Base-by-base conservation (phyloP, 37 sponge, comb jelly and placozoan species). In the Amphimedon queenslandica region DNA sequence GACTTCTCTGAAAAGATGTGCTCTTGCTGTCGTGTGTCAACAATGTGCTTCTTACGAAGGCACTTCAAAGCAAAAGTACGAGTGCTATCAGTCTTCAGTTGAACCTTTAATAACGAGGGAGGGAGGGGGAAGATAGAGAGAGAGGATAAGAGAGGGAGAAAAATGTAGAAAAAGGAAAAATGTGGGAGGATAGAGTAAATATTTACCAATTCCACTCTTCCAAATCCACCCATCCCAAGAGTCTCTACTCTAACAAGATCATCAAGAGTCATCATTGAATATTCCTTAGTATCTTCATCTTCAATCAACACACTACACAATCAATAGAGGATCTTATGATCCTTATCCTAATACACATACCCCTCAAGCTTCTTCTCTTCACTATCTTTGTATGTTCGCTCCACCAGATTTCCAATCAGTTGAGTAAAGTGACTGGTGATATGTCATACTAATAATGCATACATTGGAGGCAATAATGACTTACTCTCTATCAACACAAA, bases 201-300 rank as follows among this genome's bases (percentile, higher is more conserved):
- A 58, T 83, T 33, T 76, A 98, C 96, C 96, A 98, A 74, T 47
- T 98, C 99, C 2, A 98, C 99, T 25, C 99, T 63, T 5, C 99
- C 99, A 80, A 98, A 98, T 2, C 99, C 99, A 2, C 99, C 99
- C 90, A 98, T 90, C 1, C 99, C 99, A 23, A 98, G 90, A 2
- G 99, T 98, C 35, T 77, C 90, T 25, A 92, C 80, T 3, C 87
- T 34, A 1, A 71, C 65, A 20, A 98, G 68, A 47, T 98, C 99
- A 23, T 79, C 69, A 23, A 92, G 78, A 32, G 73, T 84, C 25
- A 94, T 55, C 24, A 57, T 67, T 0, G 67, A 64, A 66, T 73
- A 92, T 76, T 92, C 91, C 56, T 72, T 81, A 5, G 39, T 64
- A 21, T 80, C 81, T 27, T 63, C 77, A 2, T 18, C 74, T 61